Conservation (phyloP, 2,113 vertebrate genomes). For the Nicator chloris region DNA sequence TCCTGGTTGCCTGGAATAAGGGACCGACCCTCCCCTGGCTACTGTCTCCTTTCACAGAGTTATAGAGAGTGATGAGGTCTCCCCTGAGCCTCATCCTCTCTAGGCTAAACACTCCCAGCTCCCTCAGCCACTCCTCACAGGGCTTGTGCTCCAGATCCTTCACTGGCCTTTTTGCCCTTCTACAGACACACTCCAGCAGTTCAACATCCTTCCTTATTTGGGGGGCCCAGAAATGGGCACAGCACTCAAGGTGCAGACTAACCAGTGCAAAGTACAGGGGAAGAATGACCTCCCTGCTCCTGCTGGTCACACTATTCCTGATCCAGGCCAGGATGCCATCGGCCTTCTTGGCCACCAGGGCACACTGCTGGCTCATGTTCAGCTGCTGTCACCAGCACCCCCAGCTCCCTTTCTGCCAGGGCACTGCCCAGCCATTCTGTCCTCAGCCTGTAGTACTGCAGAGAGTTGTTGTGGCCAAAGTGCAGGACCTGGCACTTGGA, state of each 20-base stretch:
- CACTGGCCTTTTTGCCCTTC: not conserved
- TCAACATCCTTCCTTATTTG: not conserved
- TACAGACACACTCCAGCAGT: not conserved
- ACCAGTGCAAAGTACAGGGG: no score
- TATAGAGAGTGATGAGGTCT: not conserved
- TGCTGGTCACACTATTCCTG: not conserved
- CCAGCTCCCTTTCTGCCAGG: not conserved
- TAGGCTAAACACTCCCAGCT: not conserved
- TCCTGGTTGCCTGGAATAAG: not conserved
- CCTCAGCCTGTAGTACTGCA: not conserved
- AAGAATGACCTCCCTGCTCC: not conserved
- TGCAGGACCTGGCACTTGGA: not conserved
- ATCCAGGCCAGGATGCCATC: rapidly evolving
- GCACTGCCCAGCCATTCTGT: not conserved
- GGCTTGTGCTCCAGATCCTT: not conserved
- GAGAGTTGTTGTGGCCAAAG: not conserved
- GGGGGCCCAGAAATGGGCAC: not conserved
- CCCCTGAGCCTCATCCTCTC: not conserved
- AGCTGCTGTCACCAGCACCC: rapidly evolving
- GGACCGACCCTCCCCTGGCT: no score
- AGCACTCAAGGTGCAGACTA: rapidly evolving
- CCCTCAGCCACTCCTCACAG: not conserved
- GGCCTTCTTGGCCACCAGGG: not conserved
- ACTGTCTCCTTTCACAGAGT: not conserved
- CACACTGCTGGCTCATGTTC: not conserved